Conservation (phyloP, 2,888 invertebrate species). For the Piscicola geometra region DNA sequence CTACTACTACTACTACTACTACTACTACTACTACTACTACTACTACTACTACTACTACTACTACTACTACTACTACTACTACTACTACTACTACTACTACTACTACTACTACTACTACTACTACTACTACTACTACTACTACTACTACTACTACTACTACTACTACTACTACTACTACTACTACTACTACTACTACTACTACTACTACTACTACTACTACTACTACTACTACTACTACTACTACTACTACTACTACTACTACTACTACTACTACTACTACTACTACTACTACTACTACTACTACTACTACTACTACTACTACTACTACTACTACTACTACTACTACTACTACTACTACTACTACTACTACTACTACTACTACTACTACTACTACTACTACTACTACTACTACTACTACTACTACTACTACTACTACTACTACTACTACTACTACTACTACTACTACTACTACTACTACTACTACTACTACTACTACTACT, state of each 20-base stretch:
- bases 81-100: slow-evolving; percentile 16
- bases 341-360: no score
- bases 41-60: slow-evolving; percentile 25
- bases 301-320: background rate
- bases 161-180: slow-evolving; percentile 19
- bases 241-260: slow-evolving; percentile 27
- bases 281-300: slow-evolving; percentile 15
- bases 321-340: no score
- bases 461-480: no score
- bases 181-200: slow-evolving; percentile 17
- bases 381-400: no score
- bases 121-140: slow-evolving; percentile 25
- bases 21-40: slow-evolving; percentile 28
- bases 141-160: slow-evolving; percentile 30
- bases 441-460: no score
- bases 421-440: no score
- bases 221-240: slow-evolving; percentile 28
- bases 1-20: slow-evolving; percentile 29
- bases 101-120: slow-evolving; percentile 21
- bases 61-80: slow-evolving; percentile 23
- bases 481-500: no score
- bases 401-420: no score
- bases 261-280: slow-evolving; percentile 7
- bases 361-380: no score
- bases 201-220: slow-evolving; percentile 16